These are phyloP conservation scores for Sinonovacula constricta DNA, from an alignment of 1,140 invertebrate genomes.

Conservation along the genomic window DNA sequence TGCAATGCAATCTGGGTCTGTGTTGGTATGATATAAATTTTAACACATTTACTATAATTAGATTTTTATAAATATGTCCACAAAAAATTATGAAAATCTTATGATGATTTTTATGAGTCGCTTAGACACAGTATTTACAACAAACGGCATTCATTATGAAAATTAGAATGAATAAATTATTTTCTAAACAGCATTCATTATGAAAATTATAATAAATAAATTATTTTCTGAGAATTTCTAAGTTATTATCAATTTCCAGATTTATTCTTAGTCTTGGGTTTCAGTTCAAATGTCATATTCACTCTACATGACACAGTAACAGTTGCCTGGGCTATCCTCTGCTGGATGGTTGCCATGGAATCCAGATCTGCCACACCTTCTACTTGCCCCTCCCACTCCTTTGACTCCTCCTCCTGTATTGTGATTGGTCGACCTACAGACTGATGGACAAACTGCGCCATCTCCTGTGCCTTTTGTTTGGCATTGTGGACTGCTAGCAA, in stretches of 20 bases:
- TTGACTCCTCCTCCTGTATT: slow-evolving; percentile 66
- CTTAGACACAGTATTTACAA: too few species aligned
- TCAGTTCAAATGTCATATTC: slow-evolving; percentile 68
- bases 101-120: too few species aligned
- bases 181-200: too few species aligned
- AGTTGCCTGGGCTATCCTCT: slow-evolving; percentile 59
- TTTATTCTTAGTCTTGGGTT: slow-evolving; percentile 66
- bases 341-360: slow-evolving; percentile 58
- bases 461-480: slow-evolving; percentile 74
- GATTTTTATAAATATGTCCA: too few species aligned
- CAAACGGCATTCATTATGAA: too few species aligned
- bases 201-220: too few species aligned
- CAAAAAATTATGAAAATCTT: too few species aligned
- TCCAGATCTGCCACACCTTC: slow-evolving; percentile 59
- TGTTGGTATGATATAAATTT: too few species aligned
- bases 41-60: too few species aligned
- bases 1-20: too few species aligned
- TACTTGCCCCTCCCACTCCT: slow-evolving; percentile 62
- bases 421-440: slow-evolving; percentile 66
- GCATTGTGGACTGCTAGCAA: slow-evolving; percentile 74
- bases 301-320: slow-evolving; percentile 65
- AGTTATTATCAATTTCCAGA: not conserved
- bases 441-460: slow-evolving; percentile 72
- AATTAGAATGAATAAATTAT: too few species aligned
- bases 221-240: too few species aligned